A percentile compares a stretch with the other conserved stretches of the same genome.
Conservation (phyloP, 2,888 invertebrate species). For the Eristalis tenax region DNA sequence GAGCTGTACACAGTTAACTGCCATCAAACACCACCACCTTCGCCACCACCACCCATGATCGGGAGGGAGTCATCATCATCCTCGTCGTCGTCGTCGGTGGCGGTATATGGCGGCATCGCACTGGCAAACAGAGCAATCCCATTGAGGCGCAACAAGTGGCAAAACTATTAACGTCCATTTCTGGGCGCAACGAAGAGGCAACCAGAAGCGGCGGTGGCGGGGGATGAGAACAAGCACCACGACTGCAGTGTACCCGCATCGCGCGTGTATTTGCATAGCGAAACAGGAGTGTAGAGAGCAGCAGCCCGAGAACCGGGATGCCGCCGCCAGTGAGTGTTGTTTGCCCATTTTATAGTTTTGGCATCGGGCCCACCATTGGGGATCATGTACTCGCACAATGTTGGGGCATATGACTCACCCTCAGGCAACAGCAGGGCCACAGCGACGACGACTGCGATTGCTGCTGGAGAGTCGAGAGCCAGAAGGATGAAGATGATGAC, state of each 20-base stretch:
- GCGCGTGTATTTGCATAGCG: slow-evolving; percentile 51
- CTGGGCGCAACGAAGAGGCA: slow-evolving; percentile 61
- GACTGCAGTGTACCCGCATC: slow-evolving; percentile 16
- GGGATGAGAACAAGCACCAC: slow-evolving; percentile 21
- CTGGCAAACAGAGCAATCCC: slow-evolving; percentile 74
- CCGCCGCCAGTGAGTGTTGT: slow-evolving; percentile 36
- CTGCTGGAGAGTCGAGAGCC: slow-evolving; percentile 35
- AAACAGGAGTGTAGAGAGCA: slow-evolving; percentile 29
- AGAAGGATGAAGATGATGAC: slow-evolving; percentile 17
- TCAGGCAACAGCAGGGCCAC: not conserved
- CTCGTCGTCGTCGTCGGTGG: not conserved
- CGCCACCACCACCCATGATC: slow-evolving; percentile 34
- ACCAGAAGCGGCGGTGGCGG: not conserved
- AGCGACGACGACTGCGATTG: slow-evolving; percentile 66
- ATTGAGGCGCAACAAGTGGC: slow-evolving; percentile 71
- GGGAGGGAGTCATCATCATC: slow-evolving; percentile 5
- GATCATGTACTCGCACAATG: not conserved
- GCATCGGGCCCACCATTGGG: slow-evolving; percentile 33
- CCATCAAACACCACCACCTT: not conserved
- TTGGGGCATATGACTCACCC: slow-evolving; percentile 23
- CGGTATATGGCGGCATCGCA: slow-evolving; percentile 65
- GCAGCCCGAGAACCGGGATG: slow-evolving; percentile 50
- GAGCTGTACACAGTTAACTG: slow-evolving; percentile 49
- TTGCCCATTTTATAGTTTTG: slow-evolving; percentile 59
- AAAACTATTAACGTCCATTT: slow-evolving; percentile 77